Evolutionary conservation across 1,140 invertebrate genomes (phyloP).

Genomic region (Phymastichus coffea): DNA sequence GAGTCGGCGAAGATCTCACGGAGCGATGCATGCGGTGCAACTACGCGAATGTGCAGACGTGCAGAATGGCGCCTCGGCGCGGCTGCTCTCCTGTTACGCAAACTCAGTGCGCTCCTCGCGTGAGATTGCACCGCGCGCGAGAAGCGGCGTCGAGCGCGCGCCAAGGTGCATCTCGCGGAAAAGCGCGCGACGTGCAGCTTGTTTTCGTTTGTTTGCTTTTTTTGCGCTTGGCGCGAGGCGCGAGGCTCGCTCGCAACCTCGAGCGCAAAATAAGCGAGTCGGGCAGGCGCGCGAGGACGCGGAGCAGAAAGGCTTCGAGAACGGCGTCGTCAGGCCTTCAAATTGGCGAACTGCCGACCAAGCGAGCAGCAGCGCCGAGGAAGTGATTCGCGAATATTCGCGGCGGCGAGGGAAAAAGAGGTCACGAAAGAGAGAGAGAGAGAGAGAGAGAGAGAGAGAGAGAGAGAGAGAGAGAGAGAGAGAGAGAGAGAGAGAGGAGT

Average conservation of each 20-base stretch:
- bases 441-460: neutral
- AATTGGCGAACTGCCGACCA: constrained; percentile 50
- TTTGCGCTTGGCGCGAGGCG: neutral
- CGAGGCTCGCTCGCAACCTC: neutral
- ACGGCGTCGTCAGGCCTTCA: constrained; percentile 50
- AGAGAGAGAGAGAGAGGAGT: neutral
- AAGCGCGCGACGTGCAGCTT: neutral
- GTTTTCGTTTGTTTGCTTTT: too few species aligned
- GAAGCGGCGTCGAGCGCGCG: too few species aligned
- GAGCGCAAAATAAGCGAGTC: neutral
- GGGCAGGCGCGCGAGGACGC: neutral
- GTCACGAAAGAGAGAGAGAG: neutral
- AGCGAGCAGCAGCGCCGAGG: constrained; percentile 36
- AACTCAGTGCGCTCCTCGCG: constrained; percentile 39
- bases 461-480: neutral
- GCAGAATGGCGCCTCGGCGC: neutral
- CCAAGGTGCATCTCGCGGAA: too few species aligned
- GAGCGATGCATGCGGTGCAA: neutral
- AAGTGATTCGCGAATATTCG: constrained; percentile 46
- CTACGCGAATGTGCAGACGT: neutral
- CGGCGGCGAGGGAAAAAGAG: constrained; percentile 13
- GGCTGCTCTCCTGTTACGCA: constrained; percentile 31
- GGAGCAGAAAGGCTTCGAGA: constrained; percentile 40
- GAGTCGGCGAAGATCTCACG: too few species aligned
- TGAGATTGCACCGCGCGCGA: constrained; percentile 31